A percentile compares a stretch with the other conserved stretches of the same genome.
Evolutionary conservation across 1,140 invertebrate species (phyloP).

Genomic region (Telenomus remus): DNA sequence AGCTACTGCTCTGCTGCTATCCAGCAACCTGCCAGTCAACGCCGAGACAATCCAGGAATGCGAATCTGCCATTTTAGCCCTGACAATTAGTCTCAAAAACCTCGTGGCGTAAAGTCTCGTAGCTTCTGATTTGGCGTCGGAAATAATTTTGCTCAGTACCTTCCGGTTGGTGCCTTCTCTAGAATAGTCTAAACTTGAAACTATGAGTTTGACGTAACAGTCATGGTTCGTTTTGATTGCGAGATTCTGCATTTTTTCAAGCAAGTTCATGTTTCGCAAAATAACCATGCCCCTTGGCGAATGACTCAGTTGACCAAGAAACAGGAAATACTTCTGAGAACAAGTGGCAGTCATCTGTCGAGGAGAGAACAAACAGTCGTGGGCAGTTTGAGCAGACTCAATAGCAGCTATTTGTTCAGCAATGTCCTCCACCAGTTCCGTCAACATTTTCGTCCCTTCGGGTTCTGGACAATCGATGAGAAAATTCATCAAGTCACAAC

Average conservation of each 20-base stretch:
- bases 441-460: constrained; percentile 80
- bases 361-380: constrained; percentile 92
- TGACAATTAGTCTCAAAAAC: constrained; percentile 89
- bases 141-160: constrained; percentile 78
- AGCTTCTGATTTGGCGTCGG: constrained; percentile 82
- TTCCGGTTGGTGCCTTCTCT: constrained; percentile 76
- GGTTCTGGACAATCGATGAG: constrained; percentile 77
- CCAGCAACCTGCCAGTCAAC: constrained; percentile 87
- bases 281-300: constrained; percentile 82
- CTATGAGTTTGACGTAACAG: constrained; percentile 93
- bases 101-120: constrained; percentile 92
- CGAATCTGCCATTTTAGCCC: constrained; percentile 78
- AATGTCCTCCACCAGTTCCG: constrained; percentile 89
- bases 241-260: constrained; percentile 87
- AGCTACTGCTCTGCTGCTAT: constrained; percentile 84
- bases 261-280: constrained; percentile 86
- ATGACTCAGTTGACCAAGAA: constrained; percentile 90
- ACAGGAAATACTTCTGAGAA: constrained; percentile 95
- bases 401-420: constrained; percentile 85
- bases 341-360: constrained; percentile 90
- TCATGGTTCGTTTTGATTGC: constrained; percentile 90
- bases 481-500: constrained; percentile 86
- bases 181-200: constrained; percentile 92
- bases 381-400: constrained; percentile 82
- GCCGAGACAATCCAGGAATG: constrained; percentile 87